Percentiles rank a stretch among this genome's conserved stretches.
phyloP scores from a whole-genome alignment of 2,888 invertebrate species.

The Morpho deidamia region DNA sequence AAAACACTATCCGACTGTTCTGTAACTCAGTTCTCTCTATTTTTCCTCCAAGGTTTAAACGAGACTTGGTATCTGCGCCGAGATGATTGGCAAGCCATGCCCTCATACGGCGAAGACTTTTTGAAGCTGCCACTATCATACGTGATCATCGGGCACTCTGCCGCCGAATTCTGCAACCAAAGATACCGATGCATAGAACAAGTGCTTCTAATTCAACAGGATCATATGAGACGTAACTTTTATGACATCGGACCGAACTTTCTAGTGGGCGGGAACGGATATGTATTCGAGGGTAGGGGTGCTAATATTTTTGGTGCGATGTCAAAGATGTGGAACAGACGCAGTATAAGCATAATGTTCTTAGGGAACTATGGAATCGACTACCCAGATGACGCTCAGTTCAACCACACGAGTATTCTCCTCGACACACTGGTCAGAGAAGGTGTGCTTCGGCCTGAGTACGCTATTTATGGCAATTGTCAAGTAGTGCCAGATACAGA shows the following conservation, averaged over 20 bases:
- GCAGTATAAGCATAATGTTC: constrained; percentile 54
- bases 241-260: constrained; percentile 61
- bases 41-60: constrained; percentile 48
- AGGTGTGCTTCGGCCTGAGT: constrained; percentile 39
- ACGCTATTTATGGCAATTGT: constrained; percentile 47
- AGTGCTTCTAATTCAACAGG: constrained; percentile 44
- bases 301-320: constrained; percentile 52
- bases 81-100: constrained; percentile 60
- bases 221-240: constrained; percentile 41
- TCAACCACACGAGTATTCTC: constrained; percentile 43
- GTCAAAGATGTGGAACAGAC: constrained; percentile 44
- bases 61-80: constrained; percentile 63
- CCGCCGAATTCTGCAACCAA: constrained; percentile 37
- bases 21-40: too few species aligned
- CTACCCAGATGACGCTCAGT: constrained; percentile 36
- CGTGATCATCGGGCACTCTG: constrained; percentile 58
- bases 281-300: constrained; percentile 60
- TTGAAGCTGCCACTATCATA: constrained; percentile 43
- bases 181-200: constrained; percentile 44
- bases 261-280: constrained; percentile 52
- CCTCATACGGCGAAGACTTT: constrained; percentile 37
- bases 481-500: constrained; percentile 41
- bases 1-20: too few species aligned
- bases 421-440: constrained; percentile 40
- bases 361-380: constrained; percentile 49